phyloP scores from a whole-genome alignment of 23 tunicate genomes.

The Botrylloides violaceus region DNA sequence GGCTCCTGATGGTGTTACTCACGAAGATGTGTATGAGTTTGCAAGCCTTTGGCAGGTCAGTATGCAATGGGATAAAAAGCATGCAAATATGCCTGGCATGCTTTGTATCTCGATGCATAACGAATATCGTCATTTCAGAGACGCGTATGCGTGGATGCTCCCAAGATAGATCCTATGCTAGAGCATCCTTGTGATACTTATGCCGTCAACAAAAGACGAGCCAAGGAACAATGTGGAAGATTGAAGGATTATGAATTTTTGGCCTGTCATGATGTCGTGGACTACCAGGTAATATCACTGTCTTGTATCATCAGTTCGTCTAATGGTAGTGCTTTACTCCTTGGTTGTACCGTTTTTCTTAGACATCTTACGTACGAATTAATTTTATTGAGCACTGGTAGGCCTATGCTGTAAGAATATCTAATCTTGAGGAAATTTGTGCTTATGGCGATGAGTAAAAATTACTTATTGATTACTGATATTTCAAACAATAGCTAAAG shows the following conservation, averaged over 20 bases:
- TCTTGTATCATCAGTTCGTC: too few species aligned
- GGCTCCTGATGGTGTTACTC: constrained; percentile 98
- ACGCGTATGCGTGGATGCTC: constrained; percentile 72
- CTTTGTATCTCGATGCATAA: too few species aligned
- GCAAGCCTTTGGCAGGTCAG: constrained; percentile 95
- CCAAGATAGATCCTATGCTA: constrained; percentile 66
- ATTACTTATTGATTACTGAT: too few species aligned
- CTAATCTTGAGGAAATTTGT: too few species aligned
- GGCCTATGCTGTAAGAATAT: too few species aligned
- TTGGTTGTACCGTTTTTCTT: too few species aligned
- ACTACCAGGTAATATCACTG: constrained; percentile 97
- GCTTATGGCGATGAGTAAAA: too few species aligned
- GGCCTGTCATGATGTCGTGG: constrained; percentile 95
- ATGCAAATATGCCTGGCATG: too few species aligned
- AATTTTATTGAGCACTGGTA: too few species aligned
- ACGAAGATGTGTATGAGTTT: constrained; percentile 94
- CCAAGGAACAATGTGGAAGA: constrained; percentile 67
- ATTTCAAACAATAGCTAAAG: too few species aligned
- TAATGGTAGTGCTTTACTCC: too few species aligned
- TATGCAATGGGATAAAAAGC: neutral
- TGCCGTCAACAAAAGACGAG: constrained; percentile 79
- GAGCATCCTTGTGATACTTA: constrained; percentile 82
- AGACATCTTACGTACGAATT: too few species aligned
- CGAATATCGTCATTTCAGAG: constrained; percentile 56
- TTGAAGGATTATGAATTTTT: constrained; percentile 66